Base-by-base conservation (phyloP, 2,113 vertebrate genomes). In the Thunnus thynnus region DNA sequence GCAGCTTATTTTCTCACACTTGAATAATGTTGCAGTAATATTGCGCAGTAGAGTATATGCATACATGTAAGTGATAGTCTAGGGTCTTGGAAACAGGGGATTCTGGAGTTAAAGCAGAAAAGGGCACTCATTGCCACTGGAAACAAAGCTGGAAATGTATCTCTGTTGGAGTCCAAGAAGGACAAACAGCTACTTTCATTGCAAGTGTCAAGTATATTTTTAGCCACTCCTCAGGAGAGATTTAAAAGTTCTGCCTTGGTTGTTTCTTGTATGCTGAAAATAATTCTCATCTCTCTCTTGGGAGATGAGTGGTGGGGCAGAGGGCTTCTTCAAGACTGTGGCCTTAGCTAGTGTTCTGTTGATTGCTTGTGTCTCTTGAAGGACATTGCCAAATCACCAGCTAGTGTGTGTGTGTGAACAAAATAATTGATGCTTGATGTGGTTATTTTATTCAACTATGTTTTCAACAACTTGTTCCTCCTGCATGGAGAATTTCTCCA, bases 121-220 rank as follows among this genome's bases (percentile, higher is more conserved):
- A 83, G 70, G 64, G 17, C 22, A 52, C 8, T 44, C 12, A 54
- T 63, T 27, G 73, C 65, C 47, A 52, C 13, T 67, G 51, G 70
- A 85, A 67, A 32, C n/a, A 56, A 57, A 60, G 14, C 72, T 57
- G 46, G 13, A 58, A 70, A 67, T 52, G 0, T n/a, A 18, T 74
- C 78, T 48, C 27, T 64, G 70, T 46, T 52, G 30, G 74, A 83
- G 68, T 80, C 77, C 74, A 71, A 73, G 44, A 66, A 77, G 75
- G 75, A 80, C 58, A 71, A 83, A 75, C 60, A 12, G 70, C 47
- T 27, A 25, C 48, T 65, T 82, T 81, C 25, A 71, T 75, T 68
- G 14, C 10, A 72, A 83, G 76, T 72, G 58, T 77, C 80, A 68
- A 18, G 56, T 57, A 3, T 88, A 88, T 88, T 79, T 88, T 84